A percentile compares a stretch with the other conserved stretches of the same genome.
phyloP scores from a whole-genome alignment of 2,888 invertebrate genomes.

The Teleiodes luculella region DNA sequence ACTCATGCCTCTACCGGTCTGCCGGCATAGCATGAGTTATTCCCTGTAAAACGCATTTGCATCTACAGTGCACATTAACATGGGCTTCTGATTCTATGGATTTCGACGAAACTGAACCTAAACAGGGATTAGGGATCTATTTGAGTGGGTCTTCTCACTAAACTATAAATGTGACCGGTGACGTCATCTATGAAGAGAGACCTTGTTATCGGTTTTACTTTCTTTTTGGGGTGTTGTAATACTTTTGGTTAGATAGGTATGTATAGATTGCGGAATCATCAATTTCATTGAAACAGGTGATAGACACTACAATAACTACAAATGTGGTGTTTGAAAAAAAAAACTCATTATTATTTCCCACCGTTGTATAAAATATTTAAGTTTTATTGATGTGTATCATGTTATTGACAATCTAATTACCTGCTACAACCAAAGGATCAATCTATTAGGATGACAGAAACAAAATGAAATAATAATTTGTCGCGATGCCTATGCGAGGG shows the following conservation, averaged over 20 bases:
- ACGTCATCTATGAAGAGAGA: too few relatives aligned
- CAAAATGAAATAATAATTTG: conserved; percentile 56
- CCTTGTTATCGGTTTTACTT: too few relatives aligned
- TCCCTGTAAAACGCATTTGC: conserved; percentile 36
- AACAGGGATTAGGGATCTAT: too few relatives aligned
- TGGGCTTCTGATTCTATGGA: background rate
- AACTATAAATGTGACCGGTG: too few relatives aligned
- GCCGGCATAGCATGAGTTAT: conserved; percentile 43
- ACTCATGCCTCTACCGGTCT: conserved; percentile 42
- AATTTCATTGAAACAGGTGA: too few relatives aligned
- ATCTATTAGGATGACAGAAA: conserved; percentile 49
- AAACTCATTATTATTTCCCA: background rate
- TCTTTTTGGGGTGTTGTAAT: too few relatives aligned
- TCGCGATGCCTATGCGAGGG: conserved; percentile 24
- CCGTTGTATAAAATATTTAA: too few relatives aligned
- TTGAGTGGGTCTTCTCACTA: too few relatives aligned
- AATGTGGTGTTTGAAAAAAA: too few relatives aligned
- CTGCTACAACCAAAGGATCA: conserved; percentile 31
- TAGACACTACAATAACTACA: too few relatives aligned
- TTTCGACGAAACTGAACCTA: background rate
- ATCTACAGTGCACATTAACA: conserved; percentile 18
- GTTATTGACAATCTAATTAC: conserved; percentile 17
- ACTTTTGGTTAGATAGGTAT: too few relatives aligned
- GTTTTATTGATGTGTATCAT: background rate
- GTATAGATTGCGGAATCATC: too few relatives aligned